Evolutionary conservation across 1,140 invertebrate species (phyloP).

Genomic region (Hylaeus anthracinus): DNA sequence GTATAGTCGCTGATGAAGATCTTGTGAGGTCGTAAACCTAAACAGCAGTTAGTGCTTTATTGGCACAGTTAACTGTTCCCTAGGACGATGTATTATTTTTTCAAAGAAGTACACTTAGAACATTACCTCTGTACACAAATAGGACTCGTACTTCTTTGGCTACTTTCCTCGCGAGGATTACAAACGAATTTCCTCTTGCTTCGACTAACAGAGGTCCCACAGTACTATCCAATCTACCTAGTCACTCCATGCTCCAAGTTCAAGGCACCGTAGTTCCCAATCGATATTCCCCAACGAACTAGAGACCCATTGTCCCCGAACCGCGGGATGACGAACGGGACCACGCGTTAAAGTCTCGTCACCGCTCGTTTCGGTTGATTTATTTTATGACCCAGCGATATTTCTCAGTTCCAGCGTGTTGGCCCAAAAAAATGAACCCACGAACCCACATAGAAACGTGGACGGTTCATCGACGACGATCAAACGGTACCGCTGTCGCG

Average conservation of each 20-base stretch:
- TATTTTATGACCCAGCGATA: slow-evolving; percentile 53
- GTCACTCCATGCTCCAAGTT: not conserved
- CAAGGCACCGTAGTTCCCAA: not conserved
- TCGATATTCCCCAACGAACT: slow-evolving; percentile 14
- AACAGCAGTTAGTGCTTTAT: too few relatives aligned
- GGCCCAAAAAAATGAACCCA: not conserved
- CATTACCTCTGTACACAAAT: too few relatives aligned
- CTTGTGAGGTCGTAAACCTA: too few relatives aligned
- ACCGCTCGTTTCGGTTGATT: slow-evolving; percentile 39
- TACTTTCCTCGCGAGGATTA: too few relatives aligned
- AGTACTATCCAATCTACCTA: too few relatives aligned
- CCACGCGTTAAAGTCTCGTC: slow-evolving; percentile 34
- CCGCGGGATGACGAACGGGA: slow-evolving; percentile 21
- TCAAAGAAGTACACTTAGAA: too few relatives aligned
- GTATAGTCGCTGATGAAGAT: too few relatives aligned
- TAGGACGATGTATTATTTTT: too few relatives aligned
- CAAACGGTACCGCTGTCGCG: slow-evolving; percentile 46
- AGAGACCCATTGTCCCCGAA: slow-evolving; percentile 2
- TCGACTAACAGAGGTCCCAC: too few relatives aligned
- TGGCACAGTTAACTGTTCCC: too few relatives aligned
- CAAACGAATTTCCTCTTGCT: too few relatives aligned
- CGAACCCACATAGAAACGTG: not conserved
- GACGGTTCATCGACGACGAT: slow-evolving; percentile 21
- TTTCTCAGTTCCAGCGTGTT: slow-evolving; percentile 13
- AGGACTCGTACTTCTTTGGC: too few relatives aligned